phyloP scores from a whole-genome alignment of 2,113 vertebrate species.

The Glaucomys volans region DNA sequence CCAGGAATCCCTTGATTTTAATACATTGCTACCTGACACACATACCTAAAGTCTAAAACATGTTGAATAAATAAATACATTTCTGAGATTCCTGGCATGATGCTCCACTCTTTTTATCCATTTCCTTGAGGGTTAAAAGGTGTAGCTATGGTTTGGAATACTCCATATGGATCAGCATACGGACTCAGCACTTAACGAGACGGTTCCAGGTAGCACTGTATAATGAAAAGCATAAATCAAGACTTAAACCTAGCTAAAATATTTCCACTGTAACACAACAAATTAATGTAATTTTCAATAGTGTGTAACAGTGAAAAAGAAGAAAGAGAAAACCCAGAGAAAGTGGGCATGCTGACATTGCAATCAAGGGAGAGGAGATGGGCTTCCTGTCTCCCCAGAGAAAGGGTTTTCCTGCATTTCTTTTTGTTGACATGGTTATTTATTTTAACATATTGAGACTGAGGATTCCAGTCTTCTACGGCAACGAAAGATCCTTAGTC shows the following conservation, averaged over 20 bases:
- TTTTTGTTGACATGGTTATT: too few relatives aligned
- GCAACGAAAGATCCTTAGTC: background rate
- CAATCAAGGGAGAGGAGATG: background rate
- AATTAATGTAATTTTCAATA: conserved; percentile 32
- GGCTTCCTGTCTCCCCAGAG: fast-evolving
- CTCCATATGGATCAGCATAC: conserved; percentile 58
- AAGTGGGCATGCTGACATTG: background rate
- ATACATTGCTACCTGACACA: background rate
- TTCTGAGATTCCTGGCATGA: background rate
- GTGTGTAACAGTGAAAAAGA: background rate
- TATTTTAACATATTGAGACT: background rate
- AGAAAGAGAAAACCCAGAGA: background rate
- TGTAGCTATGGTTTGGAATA: conserved; percentile 6
- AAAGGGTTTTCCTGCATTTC: fast-evolving
- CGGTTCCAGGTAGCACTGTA: conserved; percentile 62
- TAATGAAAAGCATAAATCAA: conserved; percentile 75
- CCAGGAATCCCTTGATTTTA: background rate
- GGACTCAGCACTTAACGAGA: conserved; percentile 54
- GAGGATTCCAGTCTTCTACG: background rate
- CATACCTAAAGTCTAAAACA: background rate
- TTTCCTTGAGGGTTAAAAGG: conserved; percentile 47
- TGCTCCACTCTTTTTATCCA: background rate
- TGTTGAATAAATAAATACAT: background rate
- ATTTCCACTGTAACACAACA: conserved; percentile 39
- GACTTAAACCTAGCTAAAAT: conserved; percentile 51